Evolutionary conservation across 1,140 invertebrate genomes (phyloP).

Genomic region (Chionoecetes opilio): DNA sequence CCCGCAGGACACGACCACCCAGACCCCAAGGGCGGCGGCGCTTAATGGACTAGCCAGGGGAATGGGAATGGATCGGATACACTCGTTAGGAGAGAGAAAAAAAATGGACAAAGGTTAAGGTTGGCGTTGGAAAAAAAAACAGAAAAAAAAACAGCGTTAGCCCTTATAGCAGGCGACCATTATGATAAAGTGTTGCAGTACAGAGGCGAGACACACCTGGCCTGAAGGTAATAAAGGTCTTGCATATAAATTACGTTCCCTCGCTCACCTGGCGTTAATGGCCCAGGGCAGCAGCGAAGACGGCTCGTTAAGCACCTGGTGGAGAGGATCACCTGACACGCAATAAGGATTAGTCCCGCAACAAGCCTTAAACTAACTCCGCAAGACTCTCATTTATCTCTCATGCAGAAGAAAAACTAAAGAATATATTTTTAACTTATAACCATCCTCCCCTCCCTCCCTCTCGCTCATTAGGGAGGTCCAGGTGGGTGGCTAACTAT

Average conservation of each 20-base stretch:
- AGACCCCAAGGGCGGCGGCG: neutral
- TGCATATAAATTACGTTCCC: neutral
- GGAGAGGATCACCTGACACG: neutral
- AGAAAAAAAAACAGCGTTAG: neutral
- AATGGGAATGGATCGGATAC: neutral
- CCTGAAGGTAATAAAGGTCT: neutral
- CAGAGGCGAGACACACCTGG: neutral
- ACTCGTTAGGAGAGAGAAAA: neutral
- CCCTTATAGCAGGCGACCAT: neutral
- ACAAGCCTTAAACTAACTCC: neutral
- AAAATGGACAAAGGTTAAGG: constrained; percentile 29
- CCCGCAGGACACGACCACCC: neutral
- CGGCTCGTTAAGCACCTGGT: constrained; percentile 15
- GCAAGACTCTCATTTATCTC: neutral
- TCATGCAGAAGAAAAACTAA: neutral
- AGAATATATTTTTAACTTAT: neutral
- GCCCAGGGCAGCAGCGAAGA: neutral
- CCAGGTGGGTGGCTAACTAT: neutral
- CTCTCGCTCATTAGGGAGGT: neutral
- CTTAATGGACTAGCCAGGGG: neutral
- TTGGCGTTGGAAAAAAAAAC: neutral
- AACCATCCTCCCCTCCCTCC: constrained; percentile 3
- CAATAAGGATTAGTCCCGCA: neutral
- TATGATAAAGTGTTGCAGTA: neutral
- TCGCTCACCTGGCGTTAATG: constrained; percentile 6